A percentile compares a stretch with the other conserved stretches of the same genome.
These are phyloP conservation scores for Remorina albescens DNA, from an alignment of 2,797 vertebrate species.

Conservation along the genomic window DNA sequence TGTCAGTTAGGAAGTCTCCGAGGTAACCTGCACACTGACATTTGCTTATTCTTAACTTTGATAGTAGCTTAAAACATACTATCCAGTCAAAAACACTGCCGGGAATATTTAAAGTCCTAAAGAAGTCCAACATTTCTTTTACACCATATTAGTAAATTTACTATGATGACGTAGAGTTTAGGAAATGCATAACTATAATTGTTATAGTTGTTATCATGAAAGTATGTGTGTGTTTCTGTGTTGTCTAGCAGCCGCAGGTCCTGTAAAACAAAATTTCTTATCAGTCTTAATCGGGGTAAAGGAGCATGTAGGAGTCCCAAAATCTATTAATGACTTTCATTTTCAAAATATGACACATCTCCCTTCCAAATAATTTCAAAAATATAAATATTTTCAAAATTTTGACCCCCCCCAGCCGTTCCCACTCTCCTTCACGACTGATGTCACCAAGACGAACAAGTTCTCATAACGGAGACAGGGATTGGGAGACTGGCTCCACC, in stretches of 20 bases:
- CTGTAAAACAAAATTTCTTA: background rate
- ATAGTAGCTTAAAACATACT: background rate
- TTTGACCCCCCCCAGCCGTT: slow-evolving; percentile 79
- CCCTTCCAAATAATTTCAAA: no score
- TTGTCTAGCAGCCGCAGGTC: slow-evolving; percentile 2
- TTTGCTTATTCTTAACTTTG: background rate
- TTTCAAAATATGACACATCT: slow-evolving; percentile 1
- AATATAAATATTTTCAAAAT: no score
- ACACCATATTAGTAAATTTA: background rate
- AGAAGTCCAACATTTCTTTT: background rate
- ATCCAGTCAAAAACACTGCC: background rate
- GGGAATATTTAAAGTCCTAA: background rate
- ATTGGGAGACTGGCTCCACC: slow-evolving; percentile 93
- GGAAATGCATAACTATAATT: background rate
- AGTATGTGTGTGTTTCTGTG: no score
- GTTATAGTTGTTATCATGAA: no score
- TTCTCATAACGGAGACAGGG: slow-evolving; percentile 88
- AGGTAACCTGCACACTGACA: slow-evolving; percentile 73
- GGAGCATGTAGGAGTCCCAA: slow-evolving; percentile 8
- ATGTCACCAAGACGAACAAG: slow-evolving; percentile 88
- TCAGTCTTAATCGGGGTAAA: slow-evolving; percentile 36
- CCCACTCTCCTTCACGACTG: slow-evolving; percentile 90
- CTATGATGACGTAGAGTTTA: background rate
- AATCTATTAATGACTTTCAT: slow-evolving; percentile 1
- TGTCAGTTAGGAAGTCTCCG: slow-evolving; percentile 86